These are phyloP conservation scores for Drosophila ezoana DNA, from an alignment of 2,888 invertebrate species.

Conservation along the genomic window DNA sequence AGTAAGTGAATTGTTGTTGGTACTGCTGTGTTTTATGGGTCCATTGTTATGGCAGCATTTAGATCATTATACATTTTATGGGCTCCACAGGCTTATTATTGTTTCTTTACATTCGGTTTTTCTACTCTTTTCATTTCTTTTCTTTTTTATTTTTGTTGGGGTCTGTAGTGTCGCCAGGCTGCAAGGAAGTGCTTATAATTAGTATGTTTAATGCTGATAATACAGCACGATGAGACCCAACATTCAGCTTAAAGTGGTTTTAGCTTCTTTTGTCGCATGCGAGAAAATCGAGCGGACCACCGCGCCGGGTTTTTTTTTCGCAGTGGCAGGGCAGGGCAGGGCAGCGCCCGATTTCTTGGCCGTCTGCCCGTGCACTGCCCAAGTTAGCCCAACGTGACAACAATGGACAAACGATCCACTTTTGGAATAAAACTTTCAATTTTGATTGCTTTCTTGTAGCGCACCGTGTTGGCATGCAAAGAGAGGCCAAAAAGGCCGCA, in stretches of 20 bases:
- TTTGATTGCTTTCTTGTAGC: conserved; percentile 22
- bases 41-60: conserved; percentile 66
- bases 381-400: conserved; percentile 54
- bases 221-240: conserved; percentile 1
- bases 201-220: background rate
- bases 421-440: conserved; percentile 57
- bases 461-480: conserved; percentile 34
- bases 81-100: conserved; percentile 2
- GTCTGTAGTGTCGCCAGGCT: conserved; percentile 4
- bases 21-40: conserved; percentile 61
- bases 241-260: conserved; percentile 43
- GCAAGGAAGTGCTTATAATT: conserved; percentile 36
- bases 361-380: conserved; percentile 32
- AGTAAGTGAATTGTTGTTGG: conserved; percentile 41
- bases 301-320: background rate
- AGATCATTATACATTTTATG: conserved; percentile 54
- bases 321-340: conserved; percentile 4
- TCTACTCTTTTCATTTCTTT: conserved; percentile 10
- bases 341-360: conserved; percentile 36
- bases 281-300: conserved; percentile 14
- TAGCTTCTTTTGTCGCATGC: conserved; percentile 25
- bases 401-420: conserved; percentile 46
- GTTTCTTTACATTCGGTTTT: conserved; percentile 11
- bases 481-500: background rate
- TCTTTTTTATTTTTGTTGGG: background rate